These are phyloP conservation scores for Drosophila kohkoa DNA, from an alignment of 1,140 invertebrate species.

Conservation along the genomic window DNA sequence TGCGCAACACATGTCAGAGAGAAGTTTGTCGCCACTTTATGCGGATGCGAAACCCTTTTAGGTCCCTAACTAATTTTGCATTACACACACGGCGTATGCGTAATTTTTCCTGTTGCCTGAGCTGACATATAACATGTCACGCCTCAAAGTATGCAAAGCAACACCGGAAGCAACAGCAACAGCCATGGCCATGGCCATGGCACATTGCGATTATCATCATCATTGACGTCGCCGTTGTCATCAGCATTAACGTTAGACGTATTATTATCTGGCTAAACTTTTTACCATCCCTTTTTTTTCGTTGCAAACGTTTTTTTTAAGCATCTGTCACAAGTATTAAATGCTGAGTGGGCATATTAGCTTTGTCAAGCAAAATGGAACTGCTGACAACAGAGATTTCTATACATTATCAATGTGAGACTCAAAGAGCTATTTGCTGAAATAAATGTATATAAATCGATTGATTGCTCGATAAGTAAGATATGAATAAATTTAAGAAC, in stretches of 20 bases:
- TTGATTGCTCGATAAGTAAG: neutral
- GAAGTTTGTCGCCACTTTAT: slow-evolving; percentile 46
- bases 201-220: slow-evolving; percentile 42
- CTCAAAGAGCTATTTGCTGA: neutral
- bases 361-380: neutral
- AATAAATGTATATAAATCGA: neutral
- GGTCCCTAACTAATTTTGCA: slow-evolving; percentile 41
- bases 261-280: slow-evolving; percentile 57
- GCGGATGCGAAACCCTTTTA: slow-evolving; percentile 42
- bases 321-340: slow-evolving; percentile 30
- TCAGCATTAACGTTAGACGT: slow-evolving; percentile 65
- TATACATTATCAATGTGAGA: neutral
- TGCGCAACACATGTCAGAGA: slow-evolving; percentile 48
- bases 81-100: slow-evolving; percentile 55
- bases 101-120: slow-evolving; percentile 37
- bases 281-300: slow-evolving; percentile 13
- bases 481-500: neutral
- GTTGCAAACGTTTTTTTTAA: slow-evolving; percentile 23
- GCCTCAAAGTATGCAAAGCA: slow-evolving; percentile 32
- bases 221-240: slow-evolving; percentile 37
- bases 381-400: neutral
- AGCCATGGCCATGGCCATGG: neutral
- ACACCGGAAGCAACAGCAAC: slow-evolving; percentile 10
- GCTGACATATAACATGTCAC: slow-evolving; percentile 39
- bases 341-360: neutral